phyloP scores from a whole-genome alignment of 2,888 invertebrate genomes.

The Acanthoscelides obtectus region DNA sequence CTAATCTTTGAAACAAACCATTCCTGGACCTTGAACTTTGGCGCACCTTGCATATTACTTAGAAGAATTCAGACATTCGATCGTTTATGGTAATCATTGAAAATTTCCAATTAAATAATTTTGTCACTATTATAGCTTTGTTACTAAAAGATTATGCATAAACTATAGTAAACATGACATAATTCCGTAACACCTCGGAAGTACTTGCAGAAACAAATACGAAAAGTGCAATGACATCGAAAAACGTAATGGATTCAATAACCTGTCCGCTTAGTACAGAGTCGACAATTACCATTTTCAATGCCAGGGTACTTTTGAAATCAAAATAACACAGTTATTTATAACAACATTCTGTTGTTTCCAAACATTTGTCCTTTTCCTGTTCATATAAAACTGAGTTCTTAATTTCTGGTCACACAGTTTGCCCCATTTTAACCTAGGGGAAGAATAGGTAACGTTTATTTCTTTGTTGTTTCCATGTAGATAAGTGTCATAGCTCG shows the following conservation, averaged over 20 bases:
- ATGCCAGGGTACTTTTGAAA: slow-evolving; percentile 15
- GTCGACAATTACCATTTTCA: slow-evolving; percentile 16
- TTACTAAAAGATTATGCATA: background rate
- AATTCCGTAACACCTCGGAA: background rate
- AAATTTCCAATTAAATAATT: background rate
- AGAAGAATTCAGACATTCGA: no score
- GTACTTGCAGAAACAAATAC: background rate
- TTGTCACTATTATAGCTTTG: background rate
- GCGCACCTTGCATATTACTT: no score
- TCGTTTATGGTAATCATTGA: background rate
- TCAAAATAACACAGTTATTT: background rate
- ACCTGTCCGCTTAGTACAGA: slow-evolving; percentile 16
- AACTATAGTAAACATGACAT: background rate
- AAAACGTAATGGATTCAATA: slow-evolving; percentile 12
- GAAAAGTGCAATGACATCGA: background rate
- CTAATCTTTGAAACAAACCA: no score
- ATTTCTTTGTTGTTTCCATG: background rate
- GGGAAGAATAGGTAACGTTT: slow-evolving; percentile 14
- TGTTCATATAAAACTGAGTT: slow-evolving; percentile 18
- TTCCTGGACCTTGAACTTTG: no score
- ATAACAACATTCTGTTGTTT: background rate
- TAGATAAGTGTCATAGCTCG: background rate
- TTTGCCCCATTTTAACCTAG: slow-evolving; percentile 13
- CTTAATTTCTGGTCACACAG: slow-evolving; percentile 10
- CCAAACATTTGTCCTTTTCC: background rate